These are phyloP conservation scores for Henricia sp. DNA, from an alignment of 53 echinoderm and acorn worm species.

Conservation along the genomic window DNA sequence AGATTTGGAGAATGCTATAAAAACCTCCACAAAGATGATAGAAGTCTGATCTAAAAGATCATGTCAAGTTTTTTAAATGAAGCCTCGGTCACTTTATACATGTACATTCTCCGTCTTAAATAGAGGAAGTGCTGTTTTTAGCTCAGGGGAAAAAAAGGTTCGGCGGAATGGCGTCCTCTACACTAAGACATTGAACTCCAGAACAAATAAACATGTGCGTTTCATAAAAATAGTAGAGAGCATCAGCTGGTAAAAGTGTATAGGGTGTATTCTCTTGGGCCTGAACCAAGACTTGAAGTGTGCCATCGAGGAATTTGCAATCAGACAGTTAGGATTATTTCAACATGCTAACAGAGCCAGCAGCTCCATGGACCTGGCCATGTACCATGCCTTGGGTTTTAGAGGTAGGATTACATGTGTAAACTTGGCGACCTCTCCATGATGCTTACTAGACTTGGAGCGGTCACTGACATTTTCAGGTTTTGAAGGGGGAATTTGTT, in stretches of 20 bases:
- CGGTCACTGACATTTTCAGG: constrained; percentile 35
- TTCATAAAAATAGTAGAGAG: constrained; percentile 15
- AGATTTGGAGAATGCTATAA: too few species aligned
- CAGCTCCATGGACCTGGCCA: constrained; percentile 7
- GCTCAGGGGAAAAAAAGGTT: too few species aligned
- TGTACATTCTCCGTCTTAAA: too few species aligned
- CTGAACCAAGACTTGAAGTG: not conserved
- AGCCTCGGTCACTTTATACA: too few species aligned
- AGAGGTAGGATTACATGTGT: constrained; percentile 20
- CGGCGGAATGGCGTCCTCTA: too few species aligned
- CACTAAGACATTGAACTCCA: constrained; percentile 57
- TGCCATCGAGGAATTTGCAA: constrained; percentile 45
- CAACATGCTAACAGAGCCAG: constrained; percentile 12
- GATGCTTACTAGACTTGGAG: not conserved
- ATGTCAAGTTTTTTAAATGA: too few species aligned
- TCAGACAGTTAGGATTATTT: constrained; percentile 28
- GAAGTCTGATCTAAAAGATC: too few species aligned
- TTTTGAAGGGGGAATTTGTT: not conserved
- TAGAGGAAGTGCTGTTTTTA: too few species aligned
- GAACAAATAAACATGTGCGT: constrained; percentile 52
- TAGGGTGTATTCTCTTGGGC: constrained; percentile 22
- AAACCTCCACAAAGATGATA: too few species aligned
- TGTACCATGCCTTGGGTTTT: constrained; percentile 50
- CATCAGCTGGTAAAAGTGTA: constrained; percentile 23
- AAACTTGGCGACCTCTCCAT: not conserved